Conservation (phyloP, 1,140 invertebrate species). For the Drusus annulatus region DNA sequence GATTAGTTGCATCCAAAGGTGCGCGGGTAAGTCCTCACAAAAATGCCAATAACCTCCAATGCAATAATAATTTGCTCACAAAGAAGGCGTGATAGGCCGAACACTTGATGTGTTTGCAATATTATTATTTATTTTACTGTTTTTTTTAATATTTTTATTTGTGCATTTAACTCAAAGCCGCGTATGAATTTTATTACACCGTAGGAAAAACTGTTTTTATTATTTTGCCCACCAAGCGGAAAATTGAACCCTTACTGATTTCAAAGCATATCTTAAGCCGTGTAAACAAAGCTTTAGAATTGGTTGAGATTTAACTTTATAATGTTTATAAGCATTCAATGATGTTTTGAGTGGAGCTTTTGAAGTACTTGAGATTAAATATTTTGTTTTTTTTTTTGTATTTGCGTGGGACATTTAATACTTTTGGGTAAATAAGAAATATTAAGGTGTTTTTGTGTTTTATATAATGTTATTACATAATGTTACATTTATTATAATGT, state of each 20-base stretch:
- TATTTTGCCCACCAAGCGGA: not conserved
- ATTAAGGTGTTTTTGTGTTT: too few species aligned
- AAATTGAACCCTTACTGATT: not conserved
- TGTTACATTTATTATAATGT: too few species aligned
- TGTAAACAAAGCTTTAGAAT: slow-evolving; percentile 24
- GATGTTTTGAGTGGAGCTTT: not conserved
- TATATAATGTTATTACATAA: too few species aligned
- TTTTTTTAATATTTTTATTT: not conserved
- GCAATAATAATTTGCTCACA: slow-evolving; percentile 10
- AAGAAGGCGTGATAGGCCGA: slow-evolving; percentile 8
- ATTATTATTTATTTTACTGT: slow-evolving; percentile 18
- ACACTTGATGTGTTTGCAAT: not conserved
- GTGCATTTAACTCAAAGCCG: too few species aligned
- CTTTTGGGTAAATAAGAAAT: too few species aligned
- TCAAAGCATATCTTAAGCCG: not conserved
- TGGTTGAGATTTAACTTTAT: not conserved
- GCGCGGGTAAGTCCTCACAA: not conserved
- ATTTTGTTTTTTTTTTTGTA: not conserved
- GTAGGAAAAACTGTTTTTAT: not conserved
- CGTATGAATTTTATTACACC: too few species aligned
- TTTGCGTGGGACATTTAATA: not conserved
- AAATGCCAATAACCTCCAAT: not conserved
- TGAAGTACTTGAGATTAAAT: not conserved
- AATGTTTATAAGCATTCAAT: not conserved
- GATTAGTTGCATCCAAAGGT: not conserved